Evolutionary conservation across 2,797 vertebrate species (phyloP).

Genomic region (Eulemur mongoz): DNA sequence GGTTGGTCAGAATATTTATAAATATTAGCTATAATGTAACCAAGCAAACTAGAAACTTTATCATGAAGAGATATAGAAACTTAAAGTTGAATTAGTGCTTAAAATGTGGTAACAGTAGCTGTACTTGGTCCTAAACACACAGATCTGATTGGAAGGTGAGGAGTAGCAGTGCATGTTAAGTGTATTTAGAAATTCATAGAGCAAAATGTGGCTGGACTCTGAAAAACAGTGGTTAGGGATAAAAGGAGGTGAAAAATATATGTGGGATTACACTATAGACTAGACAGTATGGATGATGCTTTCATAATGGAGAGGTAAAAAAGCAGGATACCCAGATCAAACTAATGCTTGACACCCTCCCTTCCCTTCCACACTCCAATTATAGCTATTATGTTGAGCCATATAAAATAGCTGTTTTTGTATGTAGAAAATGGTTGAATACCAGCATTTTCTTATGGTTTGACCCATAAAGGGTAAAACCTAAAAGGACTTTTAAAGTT

Average conservation of each 20-base stretch:
- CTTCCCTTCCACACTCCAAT: background rate
- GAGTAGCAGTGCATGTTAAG: background rate
- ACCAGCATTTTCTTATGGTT: background rate
- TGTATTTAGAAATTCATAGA: background rate
- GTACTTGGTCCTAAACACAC: background rate
- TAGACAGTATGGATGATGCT: background rate
- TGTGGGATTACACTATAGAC: background rate
- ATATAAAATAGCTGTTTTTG: constrained; percentile 9
- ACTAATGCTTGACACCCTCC: background rate
- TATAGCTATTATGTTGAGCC: background rate
- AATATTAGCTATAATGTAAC: background rate
- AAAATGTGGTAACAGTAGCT: background rate
- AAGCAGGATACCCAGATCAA: background rate
- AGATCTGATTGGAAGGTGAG: background rate
- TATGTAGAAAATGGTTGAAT: background rate
- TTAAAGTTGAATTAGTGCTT: background rate
- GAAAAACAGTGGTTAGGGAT: background rate
- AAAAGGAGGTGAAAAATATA: background rate
- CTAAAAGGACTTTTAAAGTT: background rate
- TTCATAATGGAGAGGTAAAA: background rate
- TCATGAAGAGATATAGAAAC: background rate
- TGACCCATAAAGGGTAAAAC: background rate
- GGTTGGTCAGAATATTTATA: background rate
- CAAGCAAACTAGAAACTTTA: background rate
- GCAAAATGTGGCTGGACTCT: background rate